Conservation (phyloP, 1,140 invertebrate genomes). For the Drosophila suzukii region DNA sequence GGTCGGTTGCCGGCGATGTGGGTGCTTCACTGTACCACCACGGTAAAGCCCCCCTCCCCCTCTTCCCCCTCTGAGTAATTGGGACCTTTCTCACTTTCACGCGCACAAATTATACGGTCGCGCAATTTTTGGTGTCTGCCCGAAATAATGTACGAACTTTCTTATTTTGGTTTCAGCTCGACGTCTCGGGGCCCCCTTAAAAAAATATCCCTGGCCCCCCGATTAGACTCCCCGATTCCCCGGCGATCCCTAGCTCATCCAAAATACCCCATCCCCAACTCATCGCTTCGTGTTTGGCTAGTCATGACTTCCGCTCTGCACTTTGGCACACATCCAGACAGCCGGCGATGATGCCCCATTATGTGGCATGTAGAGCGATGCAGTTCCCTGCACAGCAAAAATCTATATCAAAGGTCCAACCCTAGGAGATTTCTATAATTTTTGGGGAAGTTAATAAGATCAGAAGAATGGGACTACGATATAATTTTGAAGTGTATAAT, state of each 20-base stretch:
- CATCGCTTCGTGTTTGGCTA: conserved; percentile 79
- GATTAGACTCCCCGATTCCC: not conserved
- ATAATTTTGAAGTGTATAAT: too few species aligned
- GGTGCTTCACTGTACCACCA: conserved; percentile 22
- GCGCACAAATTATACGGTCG: conserved; percentile 79
- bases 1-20: conserved; percentile 19
- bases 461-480: not conserved
- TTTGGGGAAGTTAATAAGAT: not conserved
- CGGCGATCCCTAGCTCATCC: conserved; percentile 31
- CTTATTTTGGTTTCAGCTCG: conserved; percentile 58
- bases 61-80: conserved; percentile 56
- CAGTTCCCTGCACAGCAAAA: conserved; percentile 25
- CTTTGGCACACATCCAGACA: conserved; percentile 65
- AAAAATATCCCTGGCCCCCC: not conserved
- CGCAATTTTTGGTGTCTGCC: conserved; percentile 70
- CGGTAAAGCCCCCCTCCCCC: not conserved
- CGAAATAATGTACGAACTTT: conserved; percentile 81
- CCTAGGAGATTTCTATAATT: not conserved
- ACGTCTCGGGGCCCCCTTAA: not conserved
- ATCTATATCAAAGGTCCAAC: not conserved
- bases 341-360: conserved; percentile 61
- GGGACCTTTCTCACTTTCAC: conserved; percentile 82
- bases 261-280: conserved; percentile 54
- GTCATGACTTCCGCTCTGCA: conserved; percentile 80
- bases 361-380: conserved; percentile 75